Evolutionary conservation across 2,888 invertebrate genomes (phyloP).

Genomic region (Ormyrus pomaceus): DNA sequence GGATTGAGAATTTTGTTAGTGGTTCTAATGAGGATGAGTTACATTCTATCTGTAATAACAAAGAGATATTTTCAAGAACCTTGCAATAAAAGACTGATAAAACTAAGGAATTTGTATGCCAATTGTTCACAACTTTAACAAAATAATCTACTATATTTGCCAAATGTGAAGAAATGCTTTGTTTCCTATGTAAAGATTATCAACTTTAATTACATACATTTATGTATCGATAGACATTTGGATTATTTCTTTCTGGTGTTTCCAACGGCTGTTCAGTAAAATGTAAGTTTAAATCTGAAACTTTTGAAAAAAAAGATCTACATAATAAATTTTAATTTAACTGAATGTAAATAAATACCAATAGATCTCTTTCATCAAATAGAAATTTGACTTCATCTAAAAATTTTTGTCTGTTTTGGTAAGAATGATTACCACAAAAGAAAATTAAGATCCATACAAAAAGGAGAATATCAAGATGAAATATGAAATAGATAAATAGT

Average conservation of each 20-base stretch:
- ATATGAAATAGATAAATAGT: constrained; percentile 67
- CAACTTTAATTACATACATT: constrained; percentile 86
- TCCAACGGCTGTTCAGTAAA: constrained; percentile 93
- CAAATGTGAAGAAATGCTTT: too few relatives aligned
- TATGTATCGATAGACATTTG: constrained; percentile 85
- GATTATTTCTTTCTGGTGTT: constrained; percentile 86
- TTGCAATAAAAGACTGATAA: too few relatives aligned
- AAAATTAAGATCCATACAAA: constrained; percentile 77
- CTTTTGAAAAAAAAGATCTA: constrained; percentile 1
- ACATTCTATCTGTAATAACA: too few relatives aligned
- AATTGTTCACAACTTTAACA: too few relatives aligned
- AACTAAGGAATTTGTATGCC: too few relatives aligned
- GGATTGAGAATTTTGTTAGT: too few relatives aligned
- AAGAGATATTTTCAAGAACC: too few relatives aligned
- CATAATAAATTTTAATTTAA: constrained; percentile 29
- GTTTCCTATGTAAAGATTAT: constrained; percentile 86
- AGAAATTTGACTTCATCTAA: too few relatives aligned
- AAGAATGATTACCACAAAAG: constrained; percentile 81
- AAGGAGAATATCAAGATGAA: constrained; percentile 66
- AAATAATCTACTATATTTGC: too few relatives aligned
- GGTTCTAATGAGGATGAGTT: too few relatives aligned
- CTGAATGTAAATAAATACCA: background rate
- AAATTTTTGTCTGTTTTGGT: constrained; percentile 31
- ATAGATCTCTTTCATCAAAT: too few relatives aligned
- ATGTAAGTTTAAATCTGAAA: constrained; percentile 78